These are phyloP conservation scores for Collichthys lucidus DNA, from an alignment of 2,113 vertebrate genomes.

Conservation along the genomic window DNA sequence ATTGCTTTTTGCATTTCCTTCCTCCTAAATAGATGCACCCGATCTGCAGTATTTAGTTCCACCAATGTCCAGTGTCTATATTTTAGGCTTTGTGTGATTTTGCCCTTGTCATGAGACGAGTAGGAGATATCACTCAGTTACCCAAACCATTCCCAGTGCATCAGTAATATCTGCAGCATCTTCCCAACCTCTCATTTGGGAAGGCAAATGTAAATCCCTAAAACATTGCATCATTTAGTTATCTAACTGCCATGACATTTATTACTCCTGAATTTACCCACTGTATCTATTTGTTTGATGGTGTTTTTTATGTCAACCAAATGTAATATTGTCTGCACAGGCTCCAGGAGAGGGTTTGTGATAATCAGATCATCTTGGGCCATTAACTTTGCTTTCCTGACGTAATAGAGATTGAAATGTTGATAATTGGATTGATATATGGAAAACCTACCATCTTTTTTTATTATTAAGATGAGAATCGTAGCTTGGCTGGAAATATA, in stretches of 20 bases:
- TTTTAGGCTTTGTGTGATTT: background rate
- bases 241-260: background rate
- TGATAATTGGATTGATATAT: slow-evolving; percentile 1
- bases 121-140: background rate
- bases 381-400: slow-evolving; percentile 34
- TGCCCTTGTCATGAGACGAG: background rate
- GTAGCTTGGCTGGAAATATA: slow-evolving; percentile 5
- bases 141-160: background rate
- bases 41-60: background rate
- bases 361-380: slow-evolving; percentile 36
- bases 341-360: background rate
- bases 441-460: background rate
- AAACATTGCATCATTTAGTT: background rate
- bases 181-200: background rate
- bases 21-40: background rate
- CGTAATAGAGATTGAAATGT: background rate
- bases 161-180: background rate
- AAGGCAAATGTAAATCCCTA: background rate
- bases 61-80: background rate
- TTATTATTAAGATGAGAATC: background rate
- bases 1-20: background rate
- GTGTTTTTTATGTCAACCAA: background rate
- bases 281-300: background rate
- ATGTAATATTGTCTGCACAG: background rate
- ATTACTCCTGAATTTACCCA: background rate